These are phyloP conservation scores for Halcyon senegalensis DNA, from an alignment of 2,113 vertebrate species.

Conservation along the genomic window DNA sequence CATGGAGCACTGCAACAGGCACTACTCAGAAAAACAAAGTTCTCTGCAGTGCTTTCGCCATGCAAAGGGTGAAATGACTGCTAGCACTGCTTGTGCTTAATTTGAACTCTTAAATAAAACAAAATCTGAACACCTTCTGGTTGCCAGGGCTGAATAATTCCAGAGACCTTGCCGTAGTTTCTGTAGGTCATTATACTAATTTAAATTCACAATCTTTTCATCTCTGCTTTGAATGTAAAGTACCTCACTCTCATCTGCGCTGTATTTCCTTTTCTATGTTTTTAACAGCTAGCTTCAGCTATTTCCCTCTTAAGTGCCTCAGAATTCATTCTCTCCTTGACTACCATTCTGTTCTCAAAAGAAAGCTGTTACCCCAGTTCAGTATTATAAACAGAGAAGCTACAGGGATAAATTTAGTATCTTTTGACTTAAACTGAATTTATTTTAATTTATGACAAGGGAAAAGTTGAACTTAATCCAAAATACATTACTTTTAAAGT, in stretches of 20 bases:
- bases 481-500: neutral
- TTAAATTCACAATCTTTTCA: constrained; percentile 61
- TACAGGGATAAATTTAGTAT: neutral
- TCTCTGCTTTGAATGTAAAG: constrained; percentile 50
- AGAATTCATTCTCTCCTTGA: constrained; percentile 4
- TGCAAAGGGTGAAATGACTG: neutral
- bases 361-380: neutral
- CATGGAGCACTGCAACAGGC: neutral
- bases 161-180: constrained; percentile 32
- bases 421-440: neutral
- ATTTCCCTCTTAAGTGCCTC: neutral
- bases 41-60: neutral
- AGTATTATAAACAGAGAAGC: neutral
- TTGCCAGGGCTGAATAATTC: constrained; percentile 48
- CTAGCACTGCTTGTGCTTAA: neutral
- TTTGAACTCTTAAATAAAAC: constrained; percentile 19
- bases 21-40: neutral
- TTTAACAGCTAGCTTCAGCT: neutral
- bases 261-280: constrained; percentile 6
- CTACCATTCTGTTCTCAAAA: neutral
- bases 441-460: neutral
- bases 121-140: constrained; percentile 6
- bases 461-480: neutral
- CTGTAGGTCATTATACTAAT: constrained; percentile 64
- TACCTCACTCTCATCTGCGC: neutral